phyloP scores from a whole-genome alignment of 2,113 vertebrate species.

The Gambusia affinis region DNA sequence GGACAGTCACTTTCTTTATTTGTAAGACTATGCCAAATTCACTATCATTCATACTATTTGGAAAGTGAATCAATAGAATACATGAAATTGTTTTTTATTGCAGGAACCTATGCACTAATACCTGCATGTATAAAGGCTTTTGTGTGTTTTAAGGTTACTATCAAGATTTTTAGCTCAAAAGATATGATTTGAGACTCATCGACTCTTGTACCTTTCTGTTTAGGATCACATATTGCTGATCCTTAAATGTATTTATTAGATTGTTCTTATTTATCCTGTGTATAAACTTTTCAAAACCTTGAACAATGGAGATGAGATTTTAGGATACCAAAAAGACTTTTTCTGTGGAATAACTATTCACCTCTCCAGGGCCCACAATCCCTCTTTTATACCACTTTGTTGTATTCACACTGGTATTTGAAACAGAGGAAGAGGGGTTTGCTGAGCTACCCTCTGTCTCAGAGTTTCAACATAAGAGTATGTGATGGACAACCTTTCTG shows the following conservation, averaged over 20 bases:
- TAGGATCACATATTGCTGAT: slow-evolving; percentile 81
- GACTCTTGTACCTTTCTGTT: slow-evolving; percentile 66
- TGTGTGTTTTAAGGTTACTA: slow-evolving; percentile 59
- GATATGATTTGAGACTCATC: slow-evolving; percentile 54
- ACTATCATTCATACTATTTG: slow-evolving; percentile 53
- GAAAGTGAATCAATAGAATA: slow-evolving; percentile 53
- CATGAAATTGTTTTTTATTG: slow-evolving; percentile 67
- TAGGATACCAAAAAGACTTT: slow-evolving; percentile 79
- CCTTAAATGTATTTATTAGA: slow-evolving; percentile 75
- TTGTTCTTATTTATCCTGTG: slow-evolving; percentile 77
- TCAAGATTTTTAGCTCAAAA: slow-evolving; percentile 67
- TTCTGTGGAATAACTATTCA: slow-evolving; percentile 62
- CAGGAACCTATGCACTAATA: slow-evolving; percentile 84
- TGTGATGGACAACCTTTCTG: slow-evolving; percentile 56
- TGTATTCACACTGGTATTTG: slow-evolving; percentile 59
- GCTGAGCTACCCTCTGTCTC: slow-evolving; percentile 52
- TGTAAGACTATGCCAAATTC: slow-evolving; percentile 77
- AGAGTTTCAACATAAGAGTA: slow-evolving; percentile 49
- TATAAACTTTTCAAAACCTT: slow-evolving; percentile 74
- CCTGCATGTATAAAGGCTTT: slow-evolving; percentile 77
- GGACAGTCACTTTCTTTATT: slow-evolving; percentile 64
- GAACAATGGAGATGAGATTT: slow-evolving; percentile 67
- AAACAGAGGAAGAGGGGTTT: slow-evolving; percentile 52
- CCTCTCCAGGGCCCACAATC: slow-evolving; percentile 52
- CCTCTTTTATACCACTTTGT: slow-evolving; percentile 65